Percentiles rank a stretch among this genome's conserved stretches.
Evolutionary conservation across 2,888 invertebrate genomes (phyloP).

Genomic region (Hyposoter dolosus): DNA sequence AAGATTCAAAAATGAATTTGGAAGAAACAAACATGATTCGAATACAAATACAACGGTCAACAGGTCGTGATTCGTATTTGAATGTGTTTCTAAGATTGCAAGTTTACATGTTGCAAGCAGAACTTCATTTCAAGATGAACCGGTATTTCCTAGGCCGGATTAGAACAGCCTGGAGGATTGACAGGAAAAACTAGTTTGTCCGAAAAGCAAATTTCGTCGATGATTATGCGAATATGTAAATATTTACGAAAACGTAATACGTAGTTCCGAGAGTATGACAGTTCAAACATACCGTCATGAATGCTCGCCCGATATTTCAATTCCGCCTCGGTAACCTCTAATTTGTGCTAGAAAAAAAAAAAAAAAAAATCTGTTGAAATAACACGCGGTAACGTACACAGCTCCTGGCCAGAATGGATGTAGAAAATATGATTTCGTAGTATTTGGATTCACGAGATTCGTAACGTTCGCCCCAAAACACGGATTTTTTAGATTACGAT

Average conservation of each 20-base stretch:
- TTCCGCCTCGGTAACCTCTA: constrained; percentile 61
- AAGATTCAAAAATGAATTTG: not conserved
- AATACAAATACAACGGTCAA: not conserved
- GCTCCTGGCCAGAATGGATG: not conserved
- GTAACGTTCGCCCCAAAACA: not conserved
- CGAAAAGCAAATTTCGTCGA: not conserved
- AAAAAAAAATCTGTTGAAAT: not conserved
- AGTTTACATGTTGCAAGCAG: not conserved
- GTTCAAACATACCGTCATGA: constrained; percentile 64
- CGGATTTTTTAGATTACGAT: not conserved
- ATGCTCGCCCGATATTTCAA: constrained; percentile 68
- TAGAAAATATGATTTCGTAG: not conserved
- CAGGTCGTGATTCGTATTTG: not conserved
- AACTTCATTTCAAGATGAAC: not conserved
- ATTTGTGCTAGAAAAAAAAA: constrained; percentile 53
- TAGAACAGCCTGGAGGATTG: not conserved
- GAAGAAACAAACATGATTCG: not conserved
- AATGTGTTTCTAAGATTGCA: not conserved
- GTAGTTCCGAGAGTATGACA: constrained; percentile 1
- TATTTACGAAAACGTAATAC: not conserved
- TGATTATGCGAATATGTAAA: not conserved
- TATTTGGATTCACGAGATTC: not conserved
- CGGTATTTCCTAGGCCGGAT: not conserved
- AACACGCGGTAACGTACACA: not conserved
- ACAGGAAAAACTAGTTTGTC: not conserved